These are phyloP conservation scores for Hydrotaea diabolus DNA, from an alignment of 2,888 invertebrate species.

Conservation along the genomic window DNA sequence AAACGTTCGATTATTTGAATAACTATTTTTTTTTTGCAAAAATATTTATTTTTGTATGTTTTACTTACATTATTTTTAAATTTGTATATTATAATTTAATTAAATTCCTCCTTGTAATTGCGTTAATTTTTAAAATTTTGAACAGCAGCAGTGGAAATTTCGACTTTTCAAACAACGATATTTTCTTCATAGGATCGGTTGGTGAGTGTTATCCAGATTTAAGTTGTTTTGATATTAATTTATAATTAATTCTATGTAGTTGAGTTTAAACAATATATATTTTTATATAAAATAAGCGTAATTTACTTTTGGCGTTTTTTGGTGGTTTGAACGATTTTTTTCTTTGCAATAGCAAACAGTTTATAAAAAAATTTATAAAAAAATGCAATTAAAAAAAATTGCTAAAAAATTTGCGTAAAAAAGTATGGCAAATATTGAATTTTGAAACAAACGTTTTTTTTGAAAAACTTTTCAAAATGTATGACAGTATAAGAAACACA, in stretches of 20 bases:
- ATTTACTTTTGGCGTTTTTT: slow-evolving; percentile 56
- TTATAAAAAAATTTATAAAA: slow-evolving; percentile 2
- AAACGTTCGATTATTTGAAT: too few species aligned
- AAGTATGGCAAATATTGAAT: slow-evolving; percentile 38
- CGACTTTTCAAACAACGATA: too few species aligned
- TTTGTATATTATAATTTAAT: not conserved
- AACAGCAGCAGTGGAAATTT: too few species aligned
- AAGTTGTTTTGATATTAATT: slow-evolving; percentile 15
- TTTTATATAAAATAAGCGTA: slow-evolving; percentile 60
- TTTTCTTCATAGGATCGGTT: too few species aligned
- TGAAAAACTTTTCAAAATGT: slow-evolving; percentile 31
- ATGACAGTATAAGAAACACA: not conserved
- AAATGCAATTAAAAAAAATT: slow-evolving; percentile 40
- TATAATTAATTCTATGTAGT: slow-evolving; percentile 58
- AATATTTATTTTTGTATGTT: not conserved
- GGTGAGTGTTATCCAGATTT: slow-evolving; percentile 31
- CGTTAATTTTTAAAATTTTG: too few species aligned
- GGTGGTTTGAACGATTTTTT: slow-evolving; percentile 28
- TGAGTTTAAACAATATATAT: slow-evolving; percentile 43
- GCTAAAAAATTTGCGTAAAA: slow-evolving; percentile 50
- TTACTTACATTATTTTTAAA: not conserved
- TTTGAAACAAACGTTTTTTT: slow-evolving; percentile 29
- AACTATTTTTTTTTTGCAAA: not conserved
- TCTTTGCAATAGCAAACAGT: slow-evolving; percentile 52
- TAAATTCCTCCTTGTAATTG: not conserved